Evolutionary conservation across 2,888 invertebrate genomes (phyloP), one percentile per base, ranked within the genome.

Genomic region (Caenorhabditis wallacei): DNA sequence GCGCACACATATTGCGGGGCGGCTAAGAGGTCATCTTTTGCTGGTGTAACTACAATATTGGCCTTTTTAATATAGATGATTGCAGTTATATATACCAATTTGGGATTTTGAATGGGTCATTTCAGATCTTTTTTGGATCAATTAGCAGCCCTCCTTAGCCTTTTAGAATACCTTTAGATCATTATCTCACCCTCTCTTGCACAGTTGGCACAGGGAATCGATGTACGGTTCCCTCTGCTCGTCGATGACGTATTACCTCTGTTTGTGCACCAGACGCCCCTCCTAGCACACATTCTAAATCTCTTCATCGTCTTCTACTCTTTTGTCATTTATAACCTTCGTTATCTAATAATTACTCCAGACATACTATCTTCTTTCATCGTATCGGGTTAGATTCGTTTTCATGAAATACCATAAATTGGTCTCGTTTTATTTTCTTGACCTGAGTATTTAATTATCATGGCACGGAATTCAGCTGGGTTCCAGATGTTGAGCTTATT

Each of bases 31-130:
- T 82, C 82, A 81, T 76, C 76, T 61, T 61, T 76, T 54, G n/a
- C 72, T 78, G 81, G 81, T 70, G 70, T 69, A 51, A 75, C 75
- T 81, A 75, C 82, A 71, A 71, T 76, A 71, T 82, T 72, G 57
- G 72, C 59, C 82, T 63, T 63, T 68, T 30, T n/a, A n/a, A n/a
- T n/a, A n/a, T n/a, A n/a, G n/a, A 78, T 69, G 69, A 69, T 78
- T 63, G 69, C 53, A 51, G 61, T 76, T 59, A 43, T 53, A 51
- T 16, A 46, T 69, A 78, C 24, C 43, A 69, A 54, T 69, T 76
- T 26, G 11, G 40, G 22, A 20, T 35, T 10, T 10, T 35, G 10
- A 35, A 35, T 7, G 35, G 35, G 40, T 5, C 40, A 30, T 30
- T 30, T 30, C 8, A 30, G 8, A 30, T 8, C 30, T 8, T 8